Evolutionary conservation across 2,113 vertebrate genomes (phyloP).

Genomic region (human (Homo sapiens)): DNA sequence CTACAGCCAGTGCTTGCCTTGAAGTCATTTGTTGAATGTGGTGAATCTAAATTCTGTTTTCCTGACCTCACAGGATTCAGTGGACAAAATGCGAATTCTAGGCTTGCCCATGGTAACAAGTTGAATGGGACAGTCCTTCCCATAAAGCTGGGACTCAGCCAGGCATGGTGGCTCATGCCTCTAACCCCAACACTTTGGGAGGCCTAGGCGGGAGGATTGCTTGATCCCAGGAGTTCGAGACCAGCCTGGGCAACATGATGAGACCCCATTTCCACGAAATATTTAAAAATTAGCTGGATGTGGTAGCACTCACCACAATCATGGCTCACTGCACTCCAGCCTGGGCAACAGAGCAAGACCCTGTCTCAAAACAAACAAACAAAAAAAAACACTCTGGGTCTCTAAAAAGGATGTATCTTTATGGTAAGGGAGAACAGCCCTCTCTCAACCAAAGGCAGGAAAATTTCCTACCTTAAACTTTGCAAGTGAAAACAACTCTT

Average conservation of each 20-base stretch:
- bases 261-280: too few relatives aligned
- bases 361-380: too few relatives aligned
- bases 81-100: constrained; percentile 27
- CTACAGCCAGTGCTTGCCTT: neutral
- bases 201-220: too few relatives aligned
- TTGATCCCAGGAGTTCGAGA: too few relatives aligned
- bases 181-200: too few relatives aligned
- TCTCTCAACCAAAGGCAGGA: neutral
- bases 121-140: neutral
- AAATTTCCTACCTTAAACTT: neutral
- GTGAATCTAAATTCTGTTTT: constrained; percentile 13
- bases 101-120: neutral
- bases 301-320: too few relatives aligned
- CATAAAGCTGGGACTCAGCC: neutral
- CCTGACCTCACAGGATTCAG: neutral
- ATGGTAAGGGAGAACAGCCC: neutral
- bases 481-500: neutral
- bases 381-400: neutral
- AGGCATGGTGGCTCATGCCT: too few relatives aligned
- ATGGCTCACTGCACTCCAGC: too few relatives aligned
- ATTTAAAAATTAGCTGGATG: too few relatives aligned
- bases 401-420: neutral
- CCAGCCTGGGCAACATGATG: too few relatives aligned
- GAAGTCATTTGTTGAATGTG: neutral
- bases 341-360: too few relatives aligned